Evolutionary conservation across 64 coral and sea anemone genomes (phyloP).

Genomic region (Trachythela sp.): DNA sequence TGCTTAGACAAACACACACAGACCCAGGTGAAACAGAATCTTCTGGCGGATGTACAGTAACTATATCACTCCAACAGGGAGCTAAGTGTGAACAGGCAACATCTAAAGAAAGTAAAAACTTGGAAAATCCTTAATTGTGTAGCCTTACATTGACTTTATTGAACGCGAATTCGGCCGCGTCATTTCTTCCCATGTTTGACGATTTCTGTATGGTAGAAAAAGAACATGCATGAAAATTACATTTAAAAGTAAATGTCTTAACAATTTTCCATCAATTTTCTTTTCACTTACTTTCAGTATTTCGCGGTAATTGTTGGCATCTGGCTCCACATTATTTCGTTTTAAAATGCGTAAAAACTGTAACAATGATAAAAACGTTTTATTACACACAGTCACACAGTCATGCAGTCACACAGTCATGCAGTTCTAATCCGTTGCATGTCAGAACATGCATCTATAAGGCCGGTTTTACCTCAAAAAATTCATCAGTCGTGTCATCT

Average conservation of each 20-base stretch:
- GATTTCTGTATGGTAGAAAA: not conserved
- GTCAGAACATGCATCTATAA: too few relatives aligned
- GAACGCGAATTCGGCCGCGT: not conserved
- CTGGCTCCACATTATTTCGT: not conserved
- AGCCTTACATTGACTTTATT: not conserved
- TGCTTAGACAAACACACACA: too few relatives aligned
- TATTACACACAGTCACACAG: not conserved
- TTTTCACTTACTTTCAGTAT: not conserved
- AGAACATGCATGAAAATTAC: not conserved
- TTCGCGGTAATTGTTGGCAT: not conserved
- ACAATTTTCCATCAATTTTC: not conserved
- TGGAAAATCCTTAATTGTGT: too few relatives aligned
- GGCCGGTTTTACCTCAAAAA: slow-evolving; percentile 1
- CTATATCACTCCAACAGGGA: too few relatives aligned
- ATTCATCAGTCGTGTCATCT: slow-evolving; percentile 15
- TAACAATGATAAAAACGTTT: not conserved
- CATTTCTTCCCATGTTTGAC: not conserved
- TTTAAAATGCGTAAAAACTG: slow-evolving; percentile 7
- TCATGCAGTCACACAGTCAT: not conserved
- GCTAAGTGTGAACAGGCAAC: too few relatives aligned
- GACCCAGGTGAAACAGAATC: too few relatives aligned
- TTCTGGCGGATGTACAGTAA: too few relatives aligned
- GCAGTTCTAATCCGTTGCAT: not conserved
- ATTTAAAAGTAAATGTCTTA: not conserved
- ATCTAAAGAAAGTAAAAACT: too few relatives aligned